Conservation (phyloP, 2,797 vertebrate species). For the Chelonia mydas region DNA sequence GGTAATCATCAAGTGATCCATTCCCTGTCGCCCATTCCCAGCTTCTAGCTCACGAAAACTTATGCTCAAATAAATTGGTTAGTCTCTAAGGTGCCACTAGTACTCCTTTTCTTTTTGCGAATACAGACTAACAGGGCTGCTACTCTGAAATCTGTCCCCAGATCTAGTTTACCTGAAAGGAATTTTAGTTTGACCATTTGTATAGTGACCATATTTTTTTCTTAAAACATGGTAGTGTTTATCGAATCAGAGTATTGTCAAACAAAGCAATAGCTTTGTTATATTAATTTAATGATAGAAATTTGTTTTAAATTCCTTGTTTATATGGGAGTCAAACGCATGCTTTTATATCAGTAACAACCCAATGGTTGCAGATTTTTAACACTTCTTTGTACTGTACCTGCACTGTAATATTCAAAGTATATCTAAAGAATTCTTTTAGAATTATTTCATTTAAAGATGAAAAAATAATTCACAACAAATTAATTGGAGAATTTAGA, state of each 20-base stretch:
- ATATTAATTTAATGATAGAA: neutral
- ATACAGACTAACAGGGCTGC: too few relatives aligned
- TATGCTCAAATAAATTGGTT: too few relatives aligned
- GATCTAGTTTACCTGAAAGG: neutral
- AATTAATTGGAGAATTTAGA: neutral
- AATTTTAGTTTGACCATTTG: neutral
- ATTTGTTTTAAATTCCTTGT: neutral
- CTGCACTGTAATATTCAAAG: neutral
- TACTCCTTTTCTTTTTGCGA: too few relatives aligned
- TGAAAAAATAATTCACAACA: neutral
- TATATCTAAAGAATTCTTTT: neutral
- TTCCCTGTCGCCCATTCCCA: too few relatives aligned
- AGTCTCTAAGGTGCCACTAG: too few relatives aligned
- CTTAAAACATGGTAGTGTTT: neutral
- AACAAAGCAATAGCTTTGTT: neutral
- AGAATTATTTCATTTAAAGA: neutral
- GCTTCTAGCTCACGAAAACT: too few relatives aligned
- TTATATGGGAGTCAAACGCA: neutral
- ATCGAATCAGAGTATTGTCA: neutral
- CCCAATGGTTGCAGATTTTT: neutral
- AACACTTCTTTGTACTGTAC: neutral
- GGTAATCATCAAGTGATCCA: too few relatives aligned
- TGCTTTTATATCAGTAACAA: neutral
- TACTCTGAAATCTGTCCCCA: too few relatives aligned
- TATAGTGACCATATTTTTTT: neutral